Evolutionary conservation across 2,113 vertebrate species (phyloP).

Genomic region (Guaruba guarouba): DNA sequence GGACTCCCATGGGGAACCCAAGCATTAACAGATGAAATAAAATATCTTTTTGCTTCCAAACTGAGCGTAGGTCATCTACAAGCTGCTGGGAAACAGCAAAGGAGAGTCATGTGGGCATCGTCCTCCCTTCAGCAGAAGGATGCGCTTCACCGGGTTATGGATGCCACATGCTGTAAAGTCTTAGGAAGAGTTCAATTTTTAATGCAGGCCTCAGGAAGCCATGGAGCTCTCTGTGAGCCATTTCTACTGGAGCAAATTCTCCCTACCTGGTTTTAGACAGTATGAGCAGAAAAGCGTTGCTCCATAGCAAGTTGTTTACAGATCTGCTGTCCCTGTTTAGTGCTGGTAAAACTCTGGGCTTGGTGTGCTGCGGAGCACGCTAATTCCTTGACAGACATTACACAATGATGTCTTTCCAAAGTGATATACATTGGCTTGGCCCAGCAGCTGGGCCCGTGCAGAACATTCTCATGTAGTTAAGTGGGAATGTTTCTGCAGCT

Average conservation of each 20-base stretch:
- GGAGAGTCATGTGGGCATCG: not conserved
- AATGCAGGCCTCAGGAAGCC: not conserved
- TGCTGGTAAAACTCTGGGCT: not conserved
- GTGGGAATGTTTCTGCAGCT: slow-evolving; percentile 5
- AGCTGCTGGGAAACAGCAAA: not conserved
- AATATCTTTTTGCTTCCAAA: not conserved
- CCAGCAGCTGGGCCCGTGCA: not conserved
- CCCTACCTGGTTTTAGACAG: not conserved
- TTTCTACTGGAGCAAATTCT: slow-evolving; percentile 3
- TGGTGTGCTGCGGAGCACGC: not conserved
- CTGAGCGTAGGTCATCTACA: not conserved
- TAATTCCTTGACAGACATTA: slow-evolving; percentile 14
- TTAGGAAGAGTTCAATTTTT: not conserved
- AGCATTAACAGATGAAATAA: not conserved
- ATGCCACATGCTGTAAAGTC: accelerated
- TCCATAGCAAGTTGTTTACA: slow-evolving; percentile 37
- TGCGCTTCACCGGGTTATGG: accelerated
- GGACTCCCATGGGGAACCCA: not conserved
- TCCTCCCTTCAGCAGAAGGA: not conserved
- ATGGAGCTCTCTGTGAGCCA: not conserved
- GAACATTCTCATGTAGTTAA: not conserved
- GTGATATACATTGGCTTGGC: not conserved
- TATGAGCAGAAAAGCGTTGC: slow-evolving; percentile 27
- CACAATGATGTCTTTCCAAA: not conserved
- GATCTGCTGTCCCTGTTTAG: slow-evolving; percentile 12